Evolutionary conservation across 2,888 invertebrate genomes (phyloP).

Genomic region (Lasius fuliginosus): DNA sequence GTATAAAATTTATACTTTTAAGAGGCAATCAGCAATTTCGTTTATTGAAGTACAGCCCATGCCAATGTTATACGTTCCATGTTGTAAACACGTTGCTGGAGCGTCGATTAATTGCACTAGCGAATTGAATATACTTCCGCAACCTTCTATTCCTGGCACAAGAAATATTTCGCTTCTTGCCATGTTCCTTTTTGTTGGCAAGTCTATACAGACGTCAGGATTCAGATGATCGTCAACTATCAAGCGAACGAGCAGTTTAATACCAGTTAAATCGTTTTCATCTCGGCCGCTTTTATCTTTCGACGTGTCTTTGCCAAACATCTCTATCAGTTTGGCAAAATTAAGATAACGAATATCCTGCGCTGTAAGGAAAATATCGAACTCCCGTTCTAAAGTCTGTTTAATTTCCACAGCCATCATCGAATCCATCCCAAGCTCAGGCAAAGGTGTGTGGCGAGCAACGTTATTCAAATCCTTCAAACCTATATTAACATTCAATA

Average conservation of each 20-base stretch:
- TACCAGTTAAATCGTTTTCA: constrained; percentile 3
- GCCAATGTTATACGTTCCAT: constrained; percentile 35
- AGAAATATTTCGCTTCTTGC: constrained; percentile 79
- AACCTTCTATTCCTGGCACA: constrained; percentile 85
- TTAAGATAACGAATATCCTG: constrained; percentile 95
- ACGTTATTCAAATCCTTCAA: constrained; percentile 88
- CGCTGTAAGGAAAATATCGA: constrained; percentile 94
- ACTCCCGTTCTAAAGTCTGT: constrained; percentile 95
- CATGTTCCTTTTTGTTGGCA: constrained; percentile 74
- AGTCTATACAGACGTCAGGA: constrained; percentile 71
- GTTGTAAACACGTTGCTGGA: constrained; percentile 80
- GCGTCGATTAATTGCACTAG: constrained; percentile 80
- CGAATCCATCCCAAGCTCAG: constrained; percentile 98
- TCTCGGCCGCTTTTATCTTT: constrained; percentile 54
- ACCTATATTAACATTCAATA: constrained; percentile 73
- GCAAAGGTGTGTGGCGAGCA: constrained; percentile 90
- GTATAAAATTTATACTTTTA: background rate
- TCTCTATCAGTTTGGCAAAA: constrained; percentile 89
- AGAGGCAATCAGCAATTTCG: background rate
- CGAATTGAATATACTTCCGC: constrained; percentile 79
- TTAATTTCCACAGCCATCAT: constrained; percentile 99
- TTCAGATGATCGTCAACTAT: constrained; percentile 57
- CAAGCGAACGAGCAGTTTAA: constrained; percentile 56
- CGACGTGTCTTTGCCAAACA: constrained; percentile 71
- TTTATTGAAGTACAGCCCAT: background rate